A percentile compares a stretch with the other conserved stretches of the same genome.
Evolutionary conservation across 2,888 invertebrate species (phyloP).

Genomic region (Homarus gammarus): DNA sequence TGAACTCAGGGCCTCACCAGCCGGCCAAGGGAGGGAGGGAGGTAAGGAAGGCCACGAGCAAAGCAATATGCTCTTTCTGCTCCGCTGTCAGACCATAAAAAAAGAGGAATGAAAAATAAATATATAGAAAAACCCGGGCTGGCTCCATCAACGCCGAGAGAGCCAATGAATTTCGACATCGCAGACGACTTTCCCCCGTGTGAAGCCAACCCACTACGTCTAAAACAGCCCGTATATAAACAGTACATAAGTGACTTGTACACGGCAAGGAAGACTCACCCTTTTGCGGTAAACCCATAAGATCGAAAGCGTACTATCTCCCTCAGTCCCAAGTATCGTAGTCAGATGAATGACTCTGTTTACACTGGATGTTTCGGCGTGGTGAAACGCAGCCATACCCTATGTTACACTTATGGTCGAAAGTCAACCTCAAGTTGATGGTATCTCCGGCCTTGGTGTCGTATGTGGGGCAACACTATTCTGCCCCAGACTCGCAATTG

Average conservation of each 20-base stretch:
- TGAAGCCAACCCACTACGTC: not conserved
- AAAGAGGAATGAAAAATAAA: not conserved
- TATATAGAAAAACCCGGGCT: not conserved
- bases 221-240: not conserved
- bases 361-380: not conserved
- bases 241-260: not conserved
- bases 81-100: not conserved
- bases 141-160: not conserved
- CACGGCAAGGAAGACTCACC: not conserved
- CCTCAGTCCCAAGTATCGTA: not conserved
- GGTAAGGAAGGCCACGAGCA: no score
- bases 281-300: not conserved
- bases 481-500: not conserved
- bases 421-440: not conserved
- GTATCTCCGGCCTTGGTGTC: not conserved
- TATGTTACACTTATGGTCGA: not conserved
- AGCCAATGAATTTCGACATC: not conserved
- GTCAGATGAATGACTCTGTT: not conserved
- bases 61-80: not conserved
- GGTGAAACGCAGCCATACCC: not conserved
- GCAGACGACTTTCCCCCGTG: not conserved
- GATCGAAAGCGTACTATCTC: not conserved
- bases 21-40: no score
- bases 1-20: no score
- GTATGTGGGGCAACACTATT: not conserved